These are phyloP conservation scores for Eumacrocentrus americanus DNA, from an alignment of 2,888 invertebrate species.

Conservation along the genomic window DNA sequence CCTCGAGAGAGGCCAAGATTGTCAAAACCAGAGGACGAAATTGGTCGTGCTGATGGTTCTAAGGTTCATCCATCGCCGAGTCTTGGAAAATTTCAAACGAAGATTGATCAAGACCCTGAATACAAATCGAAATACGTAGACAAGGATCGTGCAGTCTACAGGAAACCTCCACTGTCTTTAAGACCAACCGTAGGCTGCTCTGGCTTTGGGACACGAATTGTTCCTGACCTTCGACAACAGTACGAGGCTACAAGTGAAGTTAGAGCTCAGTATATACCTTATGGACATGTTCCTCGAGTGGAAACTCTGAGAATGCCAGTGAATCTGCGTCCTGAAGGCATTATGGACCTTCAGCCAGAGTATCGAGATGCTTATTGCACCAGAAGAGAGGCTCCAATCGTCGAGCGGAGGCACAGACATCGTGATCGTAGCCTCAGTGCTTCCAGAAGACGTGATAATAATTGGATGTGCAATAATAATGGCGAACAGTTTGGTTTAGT, in stretches of 20 bases:
- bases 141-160: slow-evolving; percentile 45
- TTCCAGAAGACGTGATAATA: slow-evolving; percentile 47
- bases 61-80: slow-evolving; percentile 44
- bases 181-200: slow-evolving; percentile 31
- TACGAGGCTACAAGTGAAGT: slow-evolving; percentile 46
- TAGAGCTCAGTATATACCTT: slow-evolving; percentile 50
- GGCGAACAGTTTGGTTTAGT: slow-evolving; percentile 47
- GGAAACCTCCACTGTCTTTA: slow-evolving; percentile 48
- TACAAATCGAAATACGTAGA: slow-evolving; percentile 58
- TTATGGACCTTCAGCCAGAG: slow-evolving; percentile 60
- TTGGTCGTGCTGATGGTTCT: slow-evolving; percentile 56
- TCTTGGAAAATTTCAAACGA: slow-evolving; percentile 46
- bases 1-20: slow-evolving; percentile 62
- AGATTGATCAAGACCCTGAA: slow-evolving; percentile 59
- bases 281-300: slow-evolving; percentile 50
- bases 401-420: slow-evolving; percentile 41
- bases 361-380: slow-evolving; percentile 61
- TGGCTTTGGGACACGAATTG: slow-evolving; percentile 22
- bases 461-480: slow-evolving; percentile 51
- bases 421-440: slow-evolving; percentile 50
- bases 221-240: slow-evolving; percentile 27
- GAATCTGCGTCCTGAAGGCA: slow-evolving; percentile 61
- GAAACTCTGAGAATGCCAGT: slow-evolving; percentile 53
- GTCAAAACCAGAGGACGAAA: slow-evolving; percentile 57
- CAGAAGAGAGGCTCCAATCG: slow-evolving; percentile 33